Conservation (phyloP, 2,888 invertebrate genomes). For the Embidobia sp. region DNA sequence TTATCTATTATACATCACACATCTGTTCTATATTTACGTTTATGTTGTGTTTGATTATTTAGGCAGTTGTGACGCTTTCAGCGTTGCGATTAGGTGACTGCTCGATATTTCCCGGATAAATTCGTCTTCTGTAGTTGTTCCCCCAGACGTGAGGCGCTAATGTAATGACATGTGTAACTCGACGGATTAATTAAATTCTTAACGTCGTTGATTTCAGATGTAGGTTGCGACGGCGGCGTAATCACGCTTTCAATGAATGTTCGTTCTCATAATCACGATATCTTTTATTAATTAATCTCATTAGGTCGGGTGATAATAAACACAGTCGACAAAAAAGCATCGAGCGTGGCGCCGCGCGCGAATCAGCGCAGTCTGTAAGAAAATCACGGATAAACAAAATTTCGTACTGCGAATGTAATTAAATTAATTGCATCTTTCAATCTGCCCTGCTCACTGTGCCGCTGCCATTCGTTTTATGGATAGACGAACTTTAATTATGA, state of each 20-base stretch:
- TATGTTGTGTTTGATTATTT: slow-evolving; percentile 28
- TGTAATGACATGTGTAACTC: slow-evolving; percentile 17
- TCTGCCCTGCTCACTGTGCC: not conserved
- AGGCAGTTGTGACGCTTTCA: slow-evolving; percentile 3
- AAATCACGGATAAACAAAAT: slow-evolving; percentile 9
- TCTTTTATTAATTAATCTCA: slow-evolving; percentile 14
- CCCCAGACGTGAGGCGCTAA: slow-evolving; percentile 1
- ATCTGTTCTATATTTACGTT: slow-evolving; percentile 22
- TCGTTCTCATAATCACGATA: not conserved
- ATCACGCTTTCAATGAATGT: too few relatives aligned
- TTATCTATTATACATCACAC: slow-evolving; percentile 25
- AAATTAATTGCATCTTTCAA: slow-evolving; percentile 7
- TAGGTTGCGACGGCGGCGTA: too few relatives aligned
- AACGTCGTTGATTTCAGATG: not conserved
- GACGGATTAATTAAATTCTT: slow-evolving; percentile 27
- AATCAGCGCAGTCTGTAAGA: slow-evolving; percentile 14
- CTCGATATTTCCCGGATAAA: slow-evolving; percentile 7
- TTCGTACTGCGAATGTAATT: not conserved
- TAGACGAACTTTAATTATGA: not conserved
- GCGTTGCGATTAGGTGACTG: slow-evolving; percentile 3
- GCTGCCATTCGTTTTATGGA: not conserved
- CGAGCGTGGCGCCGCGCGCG: not conserved
- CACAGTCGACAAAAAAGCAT: not conserved
- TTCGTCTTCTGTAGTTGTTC: slow-evolving; percentile 6
- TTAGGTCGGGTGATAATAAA: slow-evolving; percentile 1